phyloP scores from a whole-genome alignment of 2,113 vertebrate species.

The Tragelaphus buxtoni region DNA sequence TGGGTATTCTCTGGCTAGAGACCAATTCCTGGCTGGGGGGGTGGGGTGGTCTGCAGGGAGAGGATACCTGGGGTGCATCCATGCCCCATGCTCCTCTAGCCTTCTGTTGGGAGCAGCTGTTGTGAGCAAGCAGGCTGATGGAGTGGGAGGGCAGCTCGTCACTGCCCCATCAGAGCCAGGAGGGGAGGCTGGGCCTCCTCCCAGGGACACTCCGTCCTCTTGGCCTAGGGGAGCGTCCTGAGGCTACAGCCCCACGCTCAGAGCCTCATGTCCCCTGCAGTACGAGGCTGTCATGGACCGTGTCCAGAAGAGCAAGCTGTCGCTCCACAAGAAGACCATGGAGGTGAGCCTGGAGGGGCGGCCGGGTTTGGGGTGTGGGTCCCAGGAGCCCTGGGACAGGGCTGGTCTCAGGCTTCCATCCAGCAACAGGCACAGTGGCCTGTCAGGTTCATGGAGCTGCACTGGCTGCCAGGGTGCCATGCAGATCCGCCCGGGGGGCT shows the following conservation, averaged over 20 bases:
- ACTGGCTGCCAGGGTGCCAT: no score
- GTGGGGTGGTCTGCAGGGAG: background rate
- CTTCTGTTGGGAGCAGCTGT: background rate
- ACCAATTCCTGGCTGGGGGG: no score
- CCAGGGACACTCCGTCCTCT: background rate
- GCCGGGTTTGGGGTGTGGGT: background rate
- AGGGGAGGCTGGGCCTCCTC: background rate
- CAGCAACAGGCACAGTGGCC: accelerated
- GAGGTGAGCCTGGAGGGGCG: slow-evolving; percentile 80
- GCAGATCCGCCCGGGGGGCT: background rate
- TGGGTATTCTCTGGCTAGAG: background rate
- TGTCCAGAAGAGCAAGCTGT: slow-evolving; percentile 91
- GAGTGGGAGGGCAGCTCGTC: background rate
- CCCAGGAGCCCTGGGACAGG: background rate
- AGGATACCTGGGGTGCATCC: accelerated
- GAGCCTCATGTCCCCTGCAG: slow-evolving; percentile 77
- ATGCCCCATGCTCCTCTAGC: background rate
- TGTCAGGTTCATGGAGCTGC: accelerated
- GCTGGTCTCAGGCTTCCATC: background rate
- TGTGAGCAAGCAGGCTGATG: background rate
- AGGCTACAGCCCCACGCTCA: slow-evolving; percentile 20
- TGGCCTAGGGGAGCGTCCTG: background rate
- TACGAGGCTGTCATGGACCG: slow-evolving; percentile 91
- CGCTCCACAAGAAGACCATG: slow-evolving; percentile 91
- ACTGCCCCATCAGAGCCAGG: background rate